Evolutionary conservation across 2,113 vertebrate genomes (phyloP).

Genomic region (Geococcyx californianus): DNA sequence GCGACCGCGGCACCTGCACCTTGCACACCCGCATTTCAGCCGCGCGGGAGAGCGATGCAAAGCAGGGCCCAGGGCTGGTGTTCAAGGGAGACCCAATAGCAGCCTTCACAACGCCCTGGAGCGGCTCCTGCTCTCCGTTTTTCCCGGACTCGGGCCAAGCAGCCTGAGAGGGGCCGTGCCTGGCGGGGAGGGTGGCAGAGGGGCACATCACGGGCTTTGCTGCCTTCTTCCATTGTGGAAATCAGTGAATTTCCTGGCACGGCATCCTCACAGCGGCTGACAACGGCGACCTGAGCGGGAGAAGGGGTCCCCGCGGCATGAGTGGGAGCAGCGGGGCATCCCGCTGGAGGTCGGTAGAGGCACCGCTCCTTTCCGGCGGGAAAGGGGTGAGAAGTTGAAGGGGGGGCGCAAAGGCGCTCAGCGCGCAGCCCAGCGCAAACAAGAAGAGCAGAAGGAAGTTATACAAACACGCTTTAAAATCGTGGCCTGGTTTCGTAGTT

Average conservation of each 20-base stretch:
- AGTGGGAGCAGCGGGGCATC: accelerated
- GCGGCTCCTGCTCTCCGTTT: not conserved
- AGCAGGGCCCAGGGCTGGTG: not conserved
- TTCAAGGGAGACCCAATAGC: not conserved
- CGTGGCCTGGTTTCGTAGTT: conserved; percentile 21
- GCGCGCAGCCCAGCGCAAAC: not conserved
- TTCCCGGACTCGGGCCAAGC: not conserved
- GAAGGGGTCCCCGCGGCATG: not conserved
- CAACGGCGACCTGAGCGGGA: too few species aligned
- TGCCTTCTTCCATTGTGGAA: not conserved
- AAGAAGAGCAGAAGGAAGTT: not conserved
- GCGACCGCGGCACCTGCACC: conserved; percentile 70
- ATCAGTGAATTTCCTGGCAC: not conserved
- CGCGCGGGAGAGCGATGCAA: conserved; percentile 45
- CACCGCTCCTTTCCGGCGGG: not conserved
- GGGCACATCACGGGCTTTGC: not conserved
- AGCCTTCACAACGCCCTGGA: not conserved
- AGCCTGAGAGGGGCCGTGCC: too few species aligned
- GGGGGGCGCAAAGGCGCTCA: not conserved
- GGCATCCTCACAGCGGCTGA: not conserved
- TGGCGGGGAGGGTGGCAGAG: too few species aligned
- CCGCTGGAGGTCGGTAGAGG: not conserved
- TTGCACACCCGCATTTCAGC: conserved; percentile 72
- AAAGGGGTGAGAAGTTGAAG: too few species aligned
- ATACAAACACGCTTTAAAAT: conserved; percentile 19